Percentiles rank a stretch among this genome's conserved stretches.
phyloP scores from a whole-genome alignment of 1,140 invertebrate genomes.

The Panulirus ornatus region DNA sequence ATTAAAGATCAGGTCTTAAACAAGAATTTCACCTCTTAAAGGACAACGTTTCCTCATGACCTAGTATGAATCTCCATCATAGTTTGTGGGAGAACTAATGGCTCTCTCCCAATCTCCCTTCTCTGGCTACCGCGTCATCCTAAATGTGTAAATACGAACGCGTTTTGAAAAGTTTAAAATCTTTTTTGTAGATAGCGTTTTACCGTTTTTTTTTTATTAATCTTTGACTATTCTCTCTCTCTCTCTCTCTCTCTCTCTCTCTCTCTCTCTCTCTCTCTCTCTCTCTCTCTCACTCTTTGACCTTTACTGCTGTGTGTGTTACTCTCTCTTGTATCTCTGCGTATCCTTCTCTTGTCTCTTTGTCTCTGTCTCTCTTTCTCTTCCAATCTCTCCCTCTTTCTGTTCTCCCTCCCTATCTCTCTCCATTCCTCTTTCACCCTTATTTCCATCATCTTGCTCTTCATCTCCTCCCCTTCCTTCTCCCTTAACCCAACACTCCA shows the following conservation, averaged over 20 bases:
- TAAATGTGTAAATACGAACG: too few relatives aligned
- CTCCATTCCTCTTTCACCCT: background rate
- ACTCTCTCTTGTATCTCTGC: background rate
- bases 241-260: background rate
- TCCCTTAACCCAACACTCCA: background rate
- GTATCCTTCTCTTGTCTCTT: background rate
- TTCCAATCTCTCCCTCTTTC: conserved; percentile 15
- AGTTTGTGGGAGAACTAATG: too few relatives aligned
- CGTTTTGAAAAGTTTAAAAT: too few relatives aligned
- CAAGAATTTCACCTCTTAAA: too few relatives aligned
- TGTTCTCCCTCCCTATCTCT: conserved; percentile 12
- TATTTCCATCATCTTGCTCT: background rate
- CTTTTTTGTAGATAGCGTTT: too few relatives aligned
- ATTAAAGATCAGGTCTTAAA: too few relatives aligned
- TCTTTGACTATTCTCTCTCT: too few relatives aligned
- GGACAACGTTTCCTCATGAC: too few relatives aligned
- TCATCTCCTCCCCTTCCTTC: background rate
- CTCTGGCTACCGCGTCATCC: too few relatives aligned
- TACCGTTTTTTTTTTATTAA: too few relatives aligned
- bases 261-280: conserved; percentile 2
- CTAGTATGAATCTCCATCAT: too few relatives aligned
- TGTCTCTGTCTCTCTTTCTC: conserved; percentile 27
- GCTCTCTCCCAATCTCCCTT: too few relatives aligned
- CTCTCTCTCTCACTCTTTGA: conserved; percentile 2
- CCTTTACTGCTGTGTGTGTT: background rate